A percentile compares a stretch with the other conserved stretches of the same genome.
Evolutionary conservation across 1,140 invertebrate species (phyloP).

Genomic region (Drosophila navojoa): DNA sequence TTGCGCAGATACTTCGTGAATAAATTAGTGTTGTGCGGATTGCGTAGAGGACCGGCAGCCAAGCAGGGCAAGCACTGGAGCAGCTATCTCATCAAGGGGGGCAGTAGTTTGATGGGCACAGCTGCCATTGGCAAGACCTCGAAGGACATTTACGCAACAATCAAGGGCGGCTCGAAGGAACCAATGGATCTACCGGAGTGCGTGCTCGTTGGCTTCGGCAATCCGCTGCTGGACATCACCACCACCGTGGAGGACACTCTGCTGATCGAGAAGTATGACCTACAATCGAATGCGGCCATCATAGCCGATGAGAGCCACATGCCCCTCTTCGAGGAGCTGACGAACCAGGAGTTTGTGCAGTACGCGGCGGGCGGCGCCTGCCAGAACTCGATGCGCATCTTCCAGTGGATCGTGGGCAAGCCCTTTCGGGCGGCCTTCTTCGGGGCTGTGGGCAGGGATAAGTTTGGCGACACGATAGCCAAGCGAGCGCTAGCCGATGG

Average conservation of each 20-base stretch:
- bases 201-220: constrained; percentile 59
- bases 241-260: constrained; percentile 30
- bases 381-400: constrained; percentile 95
- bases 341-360: constrained; percentile 90
- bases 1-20: not conserved
- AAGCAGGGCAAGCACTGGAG: not conserved
- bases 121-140: not conserved
- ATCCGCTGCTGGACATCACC: constrained; percentile 67
- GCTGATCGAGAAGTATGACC: constrained; percentile 90
- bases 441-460: constrained; percentile 97
- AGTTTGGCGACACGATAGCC: constrained; percentile 93
- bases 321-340: constrained; percentile 85
- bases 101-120: not conserved
- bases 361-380: constrained; percentile 96
- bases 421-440: constrained; percentile 93
- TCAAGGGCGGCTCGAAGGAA: not conserved
- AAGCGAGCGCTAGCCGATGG: constrained; percentile 92
- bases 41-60: no score
- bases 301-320: constrained; percentile 95
- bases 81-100: not conserved
- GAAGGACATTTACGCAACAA: not conserved
- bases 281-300: constrained; percentile 96
- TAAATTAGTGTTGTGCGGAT: not conserved
- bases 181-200: constrained; percentile 43
- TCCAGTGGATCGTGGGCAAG: constrained; percentile 95